Evolutionary conservation across 2,888 invertebrate genomes (phyloP), one percentile per base, ranked within the genome.

Genomic region (Caenorhabditis angaria): DNA sequence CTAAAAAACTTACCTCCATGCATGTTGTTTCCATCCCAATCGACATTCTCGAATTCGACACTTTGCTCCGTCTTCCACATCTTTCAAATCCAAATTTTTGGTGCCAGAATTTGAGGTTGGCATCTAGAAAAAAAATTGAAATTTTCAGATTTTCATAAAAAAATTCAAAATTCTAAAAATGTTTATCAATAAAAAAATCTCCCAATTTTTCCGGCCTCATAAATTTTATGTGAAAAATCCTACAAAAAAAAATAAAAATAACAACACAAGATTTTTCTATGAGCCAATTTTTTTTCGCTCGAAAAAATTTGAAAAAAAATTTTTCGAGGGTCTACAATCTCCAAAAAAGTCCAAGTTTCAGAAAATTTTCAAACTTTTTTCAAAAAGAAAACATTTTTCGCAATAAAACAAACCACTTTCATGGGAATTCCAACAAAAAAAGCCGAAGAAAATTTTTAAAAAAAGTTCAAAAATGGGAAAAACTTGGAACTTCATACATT

Each of bases 21-120:
- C 53, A 28, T 73, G 73, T 55, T 73, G 73, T 29, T 67, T 73
- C 73, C 73, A 73, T 41, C 73, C 73, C 14, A 65, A 32, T 29
- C 64, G 66, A 20, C 72, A 72, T 27, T 72, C 67, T 29, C 57
- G 61, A n/a, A 60, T 57, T 0, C 72, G 64, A 32, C 72, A 72
- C 22, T 61, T 47, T 14, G 72, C 72, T 12, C 72, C 72, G 47
- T 67, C 68, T 29, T 72, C 68, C 12, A 72, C 72, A 32, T 72
- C 72, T 12, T 35, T 29, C 57, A 72, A 55, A 28, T 65, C 61
- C 61, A 68, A 41, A 12, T 18, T 14, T 41, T 41, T 41, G 6
- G 41, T 3, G 6, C 14, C 18, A 3, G 18, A 6, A 41, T 41
- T 41, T 14, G 41, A 41, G 18, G 41, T 41, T 41, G 41, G 41